Conservation (phyloP, 2,113 vertebrate species). For the Sialia sialis region DNA sequence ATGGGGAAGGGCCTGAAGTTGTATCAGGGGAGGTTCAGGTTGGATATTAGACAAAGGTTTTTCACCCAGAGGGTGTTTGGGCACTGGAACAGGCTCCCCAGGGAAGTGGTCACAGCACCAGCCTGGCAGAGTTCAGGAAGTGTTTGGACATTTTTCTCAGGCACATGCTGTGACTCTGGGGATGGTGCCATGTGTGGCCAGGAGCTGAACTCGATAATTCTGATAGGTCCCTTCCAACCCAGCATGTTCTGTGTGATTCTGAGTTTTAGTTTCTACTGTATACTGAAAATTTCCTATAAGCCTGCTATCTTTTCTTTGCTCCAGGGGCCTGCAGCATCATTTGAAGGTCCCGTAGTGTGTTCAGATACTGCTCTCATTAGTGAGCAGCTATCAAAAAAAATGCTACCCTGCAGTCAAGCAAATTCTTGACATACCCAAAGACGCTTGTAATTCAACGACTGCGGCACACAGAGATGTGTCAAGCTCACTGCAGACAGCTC, state of each 20-base stretch:
- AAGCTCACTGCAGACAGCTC: background rate
- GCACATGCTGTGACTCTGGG: background rate
- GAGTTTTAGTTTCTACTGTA: background rate
- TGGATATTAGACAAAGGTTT: background rate
- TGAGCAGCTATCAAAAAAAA: background rate
- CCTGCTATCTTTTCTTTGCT: background rate
- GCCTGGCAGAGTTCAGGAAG: background rate
- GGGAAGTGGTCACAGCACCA: background rate
- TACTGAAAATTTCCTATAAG: background rate
- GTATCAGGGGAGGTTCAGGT: background rate
- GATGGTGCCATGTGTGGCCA: background rate
- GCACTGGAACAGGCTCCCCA: background rate
- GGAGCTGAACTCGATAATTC: background rate
- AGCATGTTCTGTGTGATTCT: background rate
- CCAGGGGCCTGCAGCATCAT: background rate
- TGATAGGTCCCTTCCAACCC: background rate
- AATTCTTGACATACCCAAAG: background rate
- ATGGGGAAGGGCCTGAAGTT: background rate
- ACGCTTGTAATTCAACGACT: background rate
- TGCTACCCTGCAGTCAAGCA: background rate
- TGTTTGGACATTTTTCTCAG: background rate
- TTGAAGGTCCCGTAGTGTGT: background rate
- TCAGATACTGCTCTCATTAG: background rate
- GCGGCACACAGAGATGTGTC: background rate
- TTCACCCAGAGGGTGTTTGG: accelerated